phyloP scores from a whole-genome alignment of 1,140 invertebrate species.

The Limonius californicus region DNA sequence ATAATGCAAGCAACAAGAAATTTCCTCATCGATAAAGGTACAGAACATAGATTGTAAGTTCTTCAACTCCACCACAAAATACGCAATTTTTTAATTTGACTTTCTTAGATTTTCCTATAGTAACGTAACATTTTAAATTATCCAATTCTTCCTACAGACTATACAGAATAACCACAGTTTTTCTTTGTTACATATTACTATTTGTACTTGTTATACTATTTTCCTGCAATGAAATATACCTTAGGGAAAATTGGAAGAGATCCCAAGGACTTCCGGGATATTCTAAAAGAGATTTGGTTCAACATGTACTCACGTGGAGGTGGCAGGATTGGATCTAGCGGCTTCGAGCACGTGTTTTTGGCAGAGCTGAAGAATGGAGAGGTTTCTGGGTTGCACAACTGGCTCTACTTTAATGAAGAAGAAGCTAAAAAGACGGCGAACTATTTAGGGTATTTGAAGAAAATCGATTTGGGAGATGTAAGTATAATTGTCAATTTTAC shows the following conservation, averaged over 20 bases:
- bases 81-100: too few species aligned
- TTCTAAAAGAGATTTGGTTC: constrained; percentile 76
- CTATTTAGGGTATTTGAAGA: constrained; percentile 78
- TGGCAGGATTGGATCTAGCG: constrained; percentile 72
- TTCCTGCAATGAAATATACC: too few species aligned
- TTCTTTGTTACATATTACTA: neutral
- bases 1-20: constrained; percentile 71
- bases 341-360: constrained; percentile 85
- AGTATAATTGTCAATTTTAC: too few species aligned
- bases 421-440: constrained; percentile 64
- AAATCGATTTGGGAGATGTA: constrained; percentile 65
- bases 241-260: constrained; percentile 52
- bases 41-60: too few species aligned
- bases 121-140: too few species aligned
- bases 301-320: constrained; percentile 73
- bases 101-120: neutral
- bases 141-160: too few species aligned
- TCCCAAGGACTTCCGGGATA: constrained; percentile 65
- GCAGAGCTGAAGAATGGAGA: constrained; percentile 76
- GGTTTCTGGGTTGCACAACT: constrained; percentile 81
- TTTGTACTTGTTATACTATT: neutral
- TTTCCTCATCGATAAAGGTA: constrained; percentile 67
- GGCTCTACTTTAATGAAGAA: constrained; percentile 78
- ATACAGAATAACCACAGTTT: too few species aligned
- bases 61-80: too few species aligned